phyloP scores from a whole-genome alignment of 92 coral and sea anemone genomes.

The Epizoanthus scotinus region DNA sequence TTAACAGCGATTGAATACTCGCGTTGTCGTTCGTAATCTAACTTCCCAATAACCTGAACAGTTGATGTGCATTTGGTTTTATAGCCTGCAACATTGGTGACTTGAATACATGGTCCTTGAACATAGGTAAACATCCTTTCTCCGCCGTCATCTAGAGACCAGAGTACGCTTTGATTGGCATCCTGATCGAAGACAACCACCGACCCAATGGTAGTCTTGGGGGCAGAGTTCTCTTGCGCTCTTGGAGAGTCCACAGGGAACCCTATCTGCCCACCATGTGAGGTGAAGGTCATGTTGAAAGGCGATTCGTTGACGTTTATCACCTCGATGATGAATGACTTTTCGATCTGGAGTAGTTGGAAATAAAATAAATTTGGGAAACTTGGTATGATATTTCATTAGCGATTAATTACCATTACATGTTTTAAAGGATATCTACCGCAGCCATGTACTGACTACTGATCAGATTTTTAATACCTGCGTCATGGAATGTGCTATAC shows the following conservation, averaged over 20 bases:
- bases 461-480: too few relatives aligned
- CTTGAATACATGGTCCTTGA: slow-evolving; percentile 46
- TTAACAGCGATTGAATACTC: slow-evolving; percentile 59
- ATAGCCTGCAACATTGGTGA: slow-evolving; percentile 52
- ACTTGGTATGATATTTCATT: not conserved
- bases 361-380: not conserved
- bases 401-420: too few relatives aligned
- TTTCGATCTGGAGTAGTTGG: slow-evolving; percentile 65
- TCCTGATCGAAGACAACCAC: slow-evolving; percentile 79
- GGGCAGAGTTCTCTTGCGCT: slow-evolving; percentile 69
- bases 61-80: slow-evolving; percentile 64
- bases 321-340: slow-evolving; percentile 76
- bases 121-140: slow-evolving; percentile 55
- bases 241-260: slow-evolving; percentile 68
- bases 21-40: slow-evolving; percentile 68
- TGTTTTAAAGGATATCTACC: too few relatives aligned
- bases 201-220: slow-evolving; percentile 70
- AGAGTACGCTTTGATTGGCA: slow-evolving; percentile 54
- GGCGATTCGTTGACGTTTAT: slow-evolving; percentile 91
- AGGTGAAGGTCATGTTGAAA: slow-evolving; percentile 66
- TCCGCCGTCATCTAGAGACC: slow-evolving; percentile 78
- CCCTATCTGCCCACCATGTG: slow-evolving; percentile 68
- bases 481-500: too few relatives aligned
- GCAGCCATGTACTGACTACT: too few relatives aligned
- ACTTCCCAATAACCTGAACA: slow-evolving; percentile 50